Evolutionary conservation across 23 tunicate species (phyloP).

Genomic region (Corella eumyota): DNA sequence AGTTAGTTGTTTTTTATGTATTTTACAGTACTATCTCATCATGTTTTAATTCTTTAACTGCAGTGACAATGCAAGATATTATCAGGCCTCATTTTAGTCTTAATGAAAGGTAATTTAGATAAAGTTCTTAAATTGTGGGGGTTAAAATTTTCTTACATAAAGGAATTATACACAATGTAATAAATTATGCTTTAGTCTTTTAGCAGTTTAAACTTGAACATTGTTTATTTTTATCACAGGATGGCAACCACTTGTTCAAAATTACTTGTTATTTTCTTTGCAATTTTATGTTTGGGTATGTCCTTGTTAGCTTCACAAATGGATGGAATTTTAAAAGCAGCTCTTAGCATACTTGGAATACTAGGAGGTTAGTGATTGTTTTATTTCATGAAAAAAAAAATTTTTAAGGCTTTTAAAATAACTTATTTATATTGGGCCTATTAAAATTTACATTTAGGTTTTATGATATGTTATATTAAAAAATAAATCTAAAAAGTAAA

Average conservation of each 20-base stretch:
- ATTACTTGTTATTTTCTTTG: slow-evolving; percentile 8
- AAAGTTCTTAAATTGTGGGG: no score
- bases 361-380: slow-evolving; percentile 23
- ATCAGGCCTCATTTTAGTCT: slow-evolving; percentile 14
- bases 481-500: no score
- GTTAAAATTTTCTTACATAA: no score
- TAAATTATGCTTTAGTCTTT: no score
- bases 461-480: no score
- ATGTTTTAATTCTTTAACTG: slow-evolving; percentile 33
- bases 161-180: no score
- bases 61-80: slow-evolving; percentile 29
- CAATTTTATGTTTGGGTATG: slow-evolving; percentile 16
- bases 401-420: not conserved
- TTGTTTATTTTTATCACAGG: not conserved
- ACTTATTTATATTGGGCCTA: not conserved
- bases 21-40: slow-evolving; percentile 32
- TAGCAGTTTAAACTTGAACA: not conserved
- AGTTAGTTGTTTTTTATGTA: not conserved
- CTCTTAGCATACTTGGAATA: slow-evolving; percentile 40
- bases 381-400: not conserved
- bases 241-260: slow-evolving; percentile 13
- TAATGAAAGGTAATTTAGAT: slow-evolving; percentile 18
- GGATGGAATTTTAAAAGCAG: slow-evolving; percentile 36
- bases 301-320: slow-evolving; percentile 21
- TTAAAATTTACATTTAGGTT: no score